Percentiles rank a stretch among this genome's conserved stretches.
These are phyloP conservation scores for Nomada fucata DNA, from an alignment of 2,888 invertebrate species.

Conservation along the genomic window DNA sequence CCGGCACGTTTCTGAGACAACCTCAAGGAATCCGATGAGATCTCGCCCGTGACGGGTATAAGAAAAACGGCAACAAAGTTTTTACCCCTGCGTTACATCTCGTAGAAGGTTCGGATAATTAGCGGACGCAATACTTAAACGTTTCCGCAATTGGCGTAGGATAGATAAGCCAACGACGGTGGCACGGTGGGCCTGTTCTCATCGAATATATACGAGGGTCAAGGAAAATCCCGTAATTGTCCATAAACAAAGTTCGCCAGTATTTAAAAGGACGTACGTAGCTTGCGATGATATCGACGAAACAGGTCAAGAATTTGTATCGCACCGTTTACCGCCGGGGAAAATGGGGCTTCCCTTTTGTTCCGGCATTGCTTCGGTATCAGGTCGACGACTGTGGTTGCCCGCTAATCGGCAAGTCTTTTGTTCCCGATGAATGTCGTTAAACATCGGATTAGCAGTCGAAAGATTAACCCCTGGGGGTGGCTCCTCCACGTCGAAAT, in stretches of 20 bases:
- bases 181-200: not conserved
- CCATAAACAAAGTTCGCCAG: not conserved
- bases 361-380: not conserved
- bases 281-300: not conserved
- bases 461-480: not conserved
- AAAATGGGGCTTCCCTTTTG: not conserved
- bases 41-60: not conserved
- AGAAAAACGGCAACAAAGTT: not conserved
- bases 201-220: not conserved
- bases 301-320: constrained; percentile 10
- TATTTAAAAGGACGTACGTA: not conserved
- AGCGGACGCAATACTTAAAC: not conserved
- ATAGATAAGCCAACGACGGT: too few relatives aligned
- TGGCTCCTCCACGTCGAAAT: not conserved
- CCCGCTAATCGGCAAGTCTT: not conserved
- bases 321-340: not conserved
- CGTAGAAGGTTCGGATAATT: not conserved
- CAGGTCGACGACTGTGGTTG: not conserved
- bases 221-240: not conserved
- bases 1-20: not conserved
- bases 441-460: constrained; percentile 20
- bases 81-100: not conserved
- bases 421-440: constrained; percentile 2
- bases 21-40: constrained; percentile 4
- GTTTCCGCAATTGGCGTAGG: too few relatives aligned